Evolutionary conservation across 2,113 vertebrate species (phyloP), one percentile per base, ranked within the genome.

Genomic region (Sander vitreus): DNA sequence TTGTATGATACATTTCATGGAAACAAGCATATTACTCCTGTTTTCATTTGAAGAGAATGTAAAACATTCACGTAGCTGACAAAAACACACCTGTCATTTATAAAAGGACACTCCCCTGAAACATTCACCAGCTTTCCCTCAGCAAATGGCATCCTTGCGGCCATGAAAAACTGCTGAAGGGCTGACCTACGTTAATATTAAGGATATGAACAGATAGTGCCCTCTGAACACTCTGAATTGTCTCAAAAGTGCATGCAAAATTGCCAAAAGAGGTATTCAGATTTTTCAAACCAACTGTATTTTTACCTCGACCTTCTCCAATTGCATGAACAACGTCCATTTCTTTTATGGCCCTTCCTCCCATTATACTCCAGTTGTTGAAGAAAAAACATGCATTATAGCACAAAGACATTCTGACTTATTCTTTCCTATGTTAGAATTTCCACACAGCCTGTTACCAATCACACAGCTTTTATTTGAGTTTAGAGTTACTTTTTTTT

Each of bases 21-120:
- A 58, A 62, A 69, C 23, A 78, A 27, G 23, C 4, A 0, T 39
- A 66, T 30, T 21, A 62, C 68, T 64, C 1, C 21, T 65, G 27
- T 65, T 76, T 77, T 73, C 6, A 51, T 54, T 57, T 23, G 36
- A 23, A 55, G 21, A 75, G 25, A 81, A 68, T 70, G 36, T 47
- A 67, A 83, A 85, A 63, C 64, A 65, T 74, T 73, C n/a, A 48
- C 1, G 3, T 27, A 21, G 47, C 66, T 65, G 43, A 78, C 59
- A 84, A 76, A 71, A 63, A 78, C 36, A 54, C 48, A 72, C 45
- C 48, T 39, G 25, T 39, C 65, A 33, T 77, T 78, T 70, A 33
- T 19, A 53, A 60, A 72, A 62, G 19, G 21, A 55, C 8, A 43
- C 27, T 58, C 21, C 13, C 10, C 30, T 60, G 64, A 79, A 71